Evolutionary conservation across 2,888 invertebrate species (phyloP), one percentile per base, ranked within the genome.

Genomic region (Pantelozetes paolii): DNA sequence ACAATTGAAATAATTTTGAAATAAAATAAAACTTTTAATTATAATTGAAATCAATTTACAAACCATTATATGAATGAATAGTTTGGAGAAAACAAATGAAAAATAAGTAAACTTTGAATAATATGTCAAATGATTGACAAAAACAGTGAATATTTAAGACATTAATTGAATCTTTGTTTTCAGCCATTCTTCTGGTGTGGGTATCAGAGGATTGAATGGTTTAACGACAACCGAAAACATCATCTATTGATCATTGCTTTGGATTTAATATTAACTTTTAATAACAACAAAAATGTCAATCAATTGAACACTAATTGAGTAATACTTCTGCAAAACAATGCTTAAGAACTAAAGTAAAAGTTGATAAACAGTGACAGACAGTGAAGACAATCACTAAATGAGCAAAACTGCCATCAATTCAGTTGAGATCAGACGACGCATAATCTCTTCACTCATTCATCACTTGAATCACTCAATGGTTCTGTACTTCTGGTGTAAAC

Each of bases 31-130:
- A n/a, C n/a, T n/a, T n/a, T n/a, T 11, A 42, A 28, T 59, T 59
- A 5, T 26, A 62, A 32, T 15, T 28, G 36, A 32, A 57, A 28
- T 8, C 2, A 3, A 1, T 20, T 32, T 30, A 62, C 62, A 32
- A 30, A 62, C 62, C 62, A 62, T 62, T 28, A 36, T 62, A 62
- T 62, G 62, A 32, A 62, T 62, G 62, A 28, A n/a, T n/a, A n/a
- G 32, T 6, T n/a, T 62, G 28, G 6, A 62, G 36, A 62, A 62
- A 62, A 36, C n/a, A 36, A 3, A 1, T 62, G 1, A 36, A 26
- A 8, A 62, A 11, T 36, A 62, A 28, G 2, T n/a, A 62, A 36
- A 62, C 18, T 36, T 62, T 62, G n/a, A 62, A 32, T 32, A 62
- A 36, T 36, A 32, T 32, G n/a, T 1, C 8, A 62, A 62, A 11